Percentiles rank a stretch among this genome's conserved stretches.
These are phyloP conservation scores for Alloscopus bannaensis DNA, from an alignment of 2,888 invertebrate species.

Conservation along the genomic window DNA sequence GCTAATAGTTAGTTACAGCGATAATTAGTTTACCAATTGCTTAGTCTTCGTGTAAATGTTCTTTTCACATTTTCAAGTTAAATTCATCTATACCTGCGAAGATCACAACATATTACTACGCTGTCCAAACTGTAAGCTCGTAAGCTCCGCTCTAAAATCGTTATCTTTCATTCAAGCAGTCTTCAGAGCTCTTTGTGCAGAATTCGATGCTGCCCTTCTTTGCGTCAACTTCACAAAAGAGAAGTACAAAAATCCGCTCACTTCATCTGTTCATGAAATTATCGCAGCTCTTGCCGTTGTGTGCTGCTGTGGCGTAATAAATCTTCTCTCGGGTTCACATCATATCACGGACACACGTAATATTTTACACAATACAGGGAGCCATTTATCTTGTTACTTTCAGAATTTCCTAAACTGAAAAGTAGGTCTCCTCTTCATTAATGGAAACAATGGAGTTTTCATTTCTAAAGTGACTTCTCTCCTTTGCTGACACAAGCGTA, in stretches of 20 bases:
- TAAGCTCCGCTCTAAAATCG: too few species aligned
- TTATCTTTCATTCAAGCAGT: too few species aligned
- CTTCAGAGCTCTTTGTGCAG: too few species aligned
- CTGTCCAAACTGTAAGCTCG: too few species aligned
- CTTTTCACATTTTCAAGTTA: too few species aligned
- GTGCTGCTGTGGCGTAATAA: constrained; percentile 23
- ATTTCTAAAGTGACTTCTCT: constrained; percentile 37
- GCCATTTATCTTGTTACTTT: constrained; percentile 41
- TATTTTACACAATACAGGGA: constrained; percentile 10
- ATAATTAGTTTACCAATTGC: too few species aligned
- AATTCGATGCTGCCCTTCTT: too few species aligned
- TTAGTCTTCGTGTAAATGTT: too few species aligned
- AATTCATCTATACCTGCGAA: too few species aligned
- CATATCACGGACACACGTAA: constrained; percentile 18
- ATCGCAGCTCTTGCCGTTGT: constrained; percentile 21
- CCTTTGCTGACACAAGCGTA: constrained; percentile 10
- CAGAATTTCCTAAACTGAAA: constrained; percentile 32
- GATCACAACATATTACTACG: too few species aligned
- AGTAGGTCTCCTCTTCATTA: constrained; percentile 43
- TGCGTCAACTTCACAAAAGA: too few species aligned
- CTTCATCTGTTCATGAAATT: constrained; percentile 12
- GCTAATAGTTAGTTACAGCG: too few species aligned
- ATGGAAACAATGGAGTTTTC: constrained; percentile 42
- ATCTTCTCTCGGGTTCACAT: constrained; percentile 22
- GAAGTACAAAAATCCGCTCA: background rate